Evolutionary conservation across 2,113 vertebrate species (phyloP), one percentile per base, ranked within the genome.

Genomic region (Cavia aperea): DNA sequence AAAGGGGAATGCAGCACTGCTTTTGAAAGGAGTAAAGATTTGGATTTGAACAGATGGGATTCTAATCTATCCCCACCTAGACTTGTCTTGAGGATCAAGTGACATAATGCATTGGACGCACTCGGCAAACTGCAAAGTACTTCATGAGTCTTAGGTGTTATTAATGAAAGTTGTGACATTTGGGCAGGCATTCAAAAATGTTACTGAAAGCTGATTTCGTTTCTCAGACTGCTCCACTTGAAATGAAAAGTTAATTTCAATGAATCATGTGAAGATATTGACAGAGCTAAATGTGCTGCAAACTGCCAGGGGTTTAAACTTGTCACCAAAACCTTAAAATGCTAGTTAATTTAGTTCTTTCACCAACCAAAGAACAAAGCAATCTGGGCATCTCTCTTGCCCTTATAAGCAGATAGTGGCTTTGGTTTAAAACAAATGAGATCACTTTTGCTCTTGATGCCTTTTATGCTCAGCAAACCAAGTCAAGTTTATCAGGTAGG

Each of bases 201-300:
- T 93, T 79, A 86, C 46, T 54, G 66, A 89, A 81, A 90, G 73
- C 63, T 88, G 31, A 72, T 66, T 95, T 94, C 63, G 93, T 93
- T 92, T 81, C 49, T 58, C 77, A 92, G 81, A 79, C 62, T 46
- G 49, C 77, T 96, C 29, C 51, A 84, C 79, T 94, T 89, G 70
- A 93, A 94, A 95, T 65, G 84, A 93, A 96, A 94, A 95, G 6
- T 94, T 90, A 94, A 96, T 94, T 92, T 94, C 77, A 96, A 92
- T 84, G 92, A 95, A 86, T 96, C 92, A 89, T 54, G 9, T 31
- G 85, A 93, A 87, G 81, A 82, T 94, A 93, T 82, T 87, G 90
- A 94, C 84, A 90, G 19, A 93, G 43, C 72, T 95, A 90, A 95
- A 89, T 81, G 68, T 89, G 56, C 43, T 91, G 66, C 24, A 78